Evolutionary conservation across 2,797 vertebrate genomes (phyloP).

Genomic region (Halcyon smyrnensis): DNA sequence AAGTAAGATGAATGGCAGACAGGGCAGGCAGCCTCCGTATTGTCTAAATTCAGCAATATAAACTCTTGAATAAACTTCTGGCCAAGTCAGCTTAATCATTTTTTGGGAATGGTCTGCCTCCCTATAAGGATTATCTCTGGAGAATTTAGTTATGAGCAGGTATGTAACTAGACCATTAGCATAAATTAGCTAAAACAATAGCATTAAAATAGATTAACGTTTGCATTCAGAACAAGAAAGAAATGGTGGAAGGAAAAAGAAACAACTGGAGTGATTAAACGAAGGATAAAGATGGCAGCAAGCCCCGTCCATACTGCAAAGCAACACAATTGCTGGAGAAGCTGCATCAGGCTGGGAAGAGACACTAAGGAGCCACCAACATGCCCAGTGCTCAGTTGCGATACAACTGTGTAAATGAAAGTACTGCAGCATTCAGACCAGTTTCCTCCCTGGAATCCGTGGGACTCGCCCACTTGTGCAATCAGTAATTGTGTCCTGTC

Average conservation of each 20-base stretch:
- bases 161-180: not conserved
- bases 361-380: rapidly evolving
- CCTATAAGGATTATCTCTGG: not conserved
- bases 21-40: not conserved
- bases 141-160: not conserved
- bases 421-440: not conserved
- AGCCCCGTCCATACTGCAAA: rapidly evolving
- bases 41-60: not conserved
- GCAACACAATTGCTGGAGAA: not conserved
- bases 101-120: not conserved
- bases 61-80: not conserved
- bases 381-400: rapidly evolving
- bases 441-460: not conserved
- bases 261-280: not conserved
- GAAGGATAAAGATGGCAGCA: not conserved
- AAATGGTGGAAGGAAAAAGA: not conserved
- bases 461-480: not conserved
- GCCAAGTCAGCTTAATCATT: not conserved
- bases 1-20: not conserved
- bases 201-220: not conserved
- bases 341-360: no score
- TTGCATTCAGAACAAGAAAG: not conserved
- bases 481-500: not conserved
- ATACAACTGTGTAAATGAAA: not conserved
- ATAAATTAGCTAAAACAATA: not conserved